These are phyloP conservation scores for Psophia crepitans DNA, from an alignment of 2,113 vertebrate genomes.

Conservation along the genomic window DNA sequence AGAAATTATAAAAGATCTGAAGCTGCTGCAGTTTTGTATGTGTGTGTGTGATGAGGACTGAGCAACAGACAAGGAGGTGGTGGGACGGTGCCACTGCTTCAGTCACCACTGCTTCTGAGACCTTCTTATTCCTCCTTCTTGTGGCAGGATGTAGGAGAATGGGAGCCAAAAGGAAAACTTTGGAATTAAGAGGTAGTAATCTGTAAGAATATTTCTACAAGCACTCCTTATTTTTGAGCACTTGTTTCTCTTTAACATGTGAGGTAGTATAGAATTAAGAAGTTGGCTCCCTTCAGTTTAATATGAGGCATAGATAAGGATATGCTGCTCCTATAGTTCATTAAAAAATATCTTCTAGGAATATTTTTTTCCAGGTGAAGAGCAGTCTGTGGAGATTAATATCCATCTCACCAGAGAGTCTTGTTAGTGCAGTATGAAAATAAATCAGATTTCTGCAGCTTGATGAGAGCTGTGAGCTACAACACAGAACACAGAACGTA, in stretches of 20 bases:
- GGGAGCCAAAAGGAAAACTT: not conserved
- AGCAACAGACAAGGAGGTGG: not conserved
- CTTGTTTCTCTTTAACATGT: not conserved
- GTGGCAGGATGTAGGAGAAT: not conserved
- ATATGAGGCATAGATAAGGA: not conserved
- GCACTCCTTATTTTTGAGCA: not conserved
- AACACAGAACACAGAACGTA: conserved; percentile 9
- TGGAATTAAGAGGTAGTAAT: not conserved
- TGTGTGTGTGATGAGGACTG: not conserved
- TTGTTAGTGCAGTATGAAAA: conserved; percentile 52
- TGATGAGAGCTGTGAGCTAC: conserved; percentile 10
- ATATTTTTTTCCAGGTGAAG: not conserved
- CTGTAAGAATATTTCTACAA: not conserved
- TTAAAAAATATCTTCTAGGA: conserved; percentile 58
- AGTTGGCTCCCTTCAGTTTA: conserved; percentile 1
- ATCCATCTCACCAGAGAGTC: conserved; percentile 35
- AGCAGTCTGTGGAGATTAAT: conserved; percentile 50
- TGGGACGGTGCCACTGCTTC: not conserved
- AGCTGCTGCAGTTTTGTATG: not conserved
- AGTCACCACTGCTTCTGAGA: not conserved
- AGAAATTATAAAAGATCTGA: not conserved
- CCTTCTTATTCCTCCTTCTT: not conserved
- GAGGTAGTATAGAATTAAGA: not conserved
- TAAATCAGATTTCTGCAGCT: conserved; percentile 44
- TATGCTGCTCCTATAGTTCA: not conserved